Evolutionary conservation across 2,888 invertebrate genomes (phyloP).

Genomic region (Drosophila ochracea): DNA sequence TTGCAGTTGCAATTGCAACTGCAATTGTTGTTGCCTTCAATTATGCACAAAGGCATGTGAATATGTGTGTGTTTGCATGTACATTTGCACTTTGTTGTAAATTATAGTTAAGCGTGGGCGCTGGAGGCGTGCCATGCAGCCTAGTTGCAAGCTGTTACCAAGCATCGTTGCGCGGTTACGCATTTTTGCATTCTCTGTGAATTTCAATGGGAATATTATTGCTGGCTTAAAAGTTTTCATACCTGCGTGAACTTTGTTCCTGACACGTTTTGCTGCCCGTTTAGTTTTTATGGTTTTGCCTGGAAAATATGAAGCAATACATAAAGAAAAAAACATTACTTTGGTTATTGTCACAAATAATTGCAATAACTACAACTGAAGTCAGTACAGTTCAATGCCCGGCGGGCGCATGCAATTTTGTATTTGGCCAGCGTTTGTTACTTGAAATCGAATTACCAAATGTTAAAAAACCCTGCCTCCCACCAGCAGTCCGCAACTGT

Average conservation of each 20-base stretch:
- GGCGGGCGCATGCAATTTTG: slow-evolving; percentile 48
- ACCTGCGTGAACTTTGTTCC: slow-evolving; percentile 62
- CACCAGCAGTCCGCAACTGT: slow-evolving; percentile 16
- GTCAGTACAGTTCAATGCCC: slow-evolving; percentile 65
- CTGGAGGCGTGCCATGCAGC: slow-evolving; percentile 28
- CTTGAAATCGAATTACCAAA: slow-evolving; percentile 75
- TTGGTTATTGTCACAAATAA: slow-evolving; percentile 42
- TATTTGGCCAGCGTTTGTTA: slow-evolving; percentile 26
- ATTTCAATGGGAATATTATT: slow-evolving; percentile 39
- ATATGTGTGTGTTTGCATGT: slow-evolving; percentile 4
- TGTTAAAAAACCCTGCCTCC: slow-evolving; percentile 39
- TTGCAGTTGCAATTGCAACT: slow-evolving; percentile 34
- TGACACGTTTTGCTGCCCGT: slow-evolving; percentile 47
- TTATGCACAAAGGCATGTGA: slow-evolving; percentile 8
- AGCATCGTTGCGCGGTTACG: slow-evolving; percentile 59
- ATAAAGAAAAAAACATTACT: slow-evolving; percentile 45
- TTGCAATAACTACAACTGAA: slow-evolving; percentile 22
- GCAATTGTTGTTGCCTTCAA: slow-evolving; percentile 39
- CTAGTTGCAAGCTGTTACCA: slow-evolving; percentile 46
- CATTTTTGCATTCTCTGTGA: slow-evolving; percentile 72
- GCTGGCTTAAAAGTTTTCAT: slow-evolving; percentile 13
- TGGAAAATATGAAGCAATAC: slow-evolving; percentile 49
- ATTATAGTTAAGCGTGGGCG: slow-evolving; percentile 47
- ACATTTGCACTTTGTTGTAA: slow-evolving; percentile 52
- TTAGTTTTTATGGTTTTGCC: slow-evolving; percentile 38